phyloP scores from a whole-genome alignment of 2,113 vertebrate genomes.

The Lamprologus sp. region DNA sequence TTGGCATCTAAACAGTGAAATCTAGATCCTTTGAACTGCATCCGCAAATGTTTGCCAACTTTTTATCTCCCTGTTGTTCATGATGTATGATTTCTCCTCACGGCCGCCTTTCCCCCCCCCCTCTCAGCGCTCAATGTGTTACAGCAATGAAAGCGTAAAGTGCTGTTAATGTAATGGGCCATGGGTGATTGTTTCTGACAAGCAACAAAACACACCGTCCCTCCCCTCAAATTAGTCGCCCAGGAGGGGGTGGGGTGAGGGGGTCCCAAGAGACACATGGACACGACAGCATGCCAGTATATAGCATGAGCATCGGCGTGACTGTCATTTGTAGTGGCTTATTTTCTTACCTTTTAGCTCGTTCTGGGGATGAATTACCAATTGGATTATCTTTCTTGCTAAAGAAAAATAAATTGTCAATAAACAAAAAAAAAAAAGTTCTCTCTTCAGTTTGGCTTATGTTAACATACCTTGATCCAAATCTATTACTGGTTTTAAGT shows the following conservation, averaged over 20 bases:
- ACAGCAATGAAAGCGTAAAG: slow-evolving; percentile 97
- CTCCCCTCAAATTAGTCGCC: slow-evolving; percentile 98
- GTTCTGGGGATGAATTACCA: background rate
- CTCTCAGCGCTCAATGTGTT: slow-evolving; percentile 87
- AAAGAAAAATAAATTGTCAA: background rate
- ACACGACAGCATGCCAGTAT: slow-evolving; percentile 71
- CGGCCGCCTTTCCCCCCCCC: slow-evolving; percentile 78
- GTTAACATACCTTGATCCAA: background rate
- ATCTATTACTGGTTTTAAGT: background rate
- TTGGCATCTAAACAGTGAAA: background rate
- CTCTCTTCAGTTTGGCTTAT: background rate
- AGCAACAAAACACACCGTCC: slow-evolving; percentile 98
- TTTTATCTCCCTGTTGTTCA: slow-evolving; percentile 13
- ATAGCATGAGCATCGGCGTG: slow-evolving; percentile 10
- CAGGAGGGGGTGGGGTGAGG: slow-evolving; percentile 77
- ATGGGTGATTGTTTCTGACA: slow-evolving; percentile 99
- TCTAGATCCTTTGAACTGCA: slow-evolving; percentile 53
- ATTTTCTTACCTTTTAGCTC: background rate
- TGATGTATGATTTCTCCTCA: slow-evolving; percentile 83
- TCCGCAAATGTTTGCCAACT: slow-evolving; percentile 79
- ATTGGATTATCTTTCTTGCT: background rate
- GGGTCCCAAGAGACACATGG: slow-evolving; percentile 89
- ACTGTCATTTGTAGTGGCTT: background rate
- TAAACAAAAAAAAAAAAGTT: background rate
- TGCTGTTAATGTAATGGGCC: slow-evolving; percentile 99